Evolutionary conservation across 2,113 vertebrate species (phyloP).

Genomic region (Acrocephalus kingi): DNA sequence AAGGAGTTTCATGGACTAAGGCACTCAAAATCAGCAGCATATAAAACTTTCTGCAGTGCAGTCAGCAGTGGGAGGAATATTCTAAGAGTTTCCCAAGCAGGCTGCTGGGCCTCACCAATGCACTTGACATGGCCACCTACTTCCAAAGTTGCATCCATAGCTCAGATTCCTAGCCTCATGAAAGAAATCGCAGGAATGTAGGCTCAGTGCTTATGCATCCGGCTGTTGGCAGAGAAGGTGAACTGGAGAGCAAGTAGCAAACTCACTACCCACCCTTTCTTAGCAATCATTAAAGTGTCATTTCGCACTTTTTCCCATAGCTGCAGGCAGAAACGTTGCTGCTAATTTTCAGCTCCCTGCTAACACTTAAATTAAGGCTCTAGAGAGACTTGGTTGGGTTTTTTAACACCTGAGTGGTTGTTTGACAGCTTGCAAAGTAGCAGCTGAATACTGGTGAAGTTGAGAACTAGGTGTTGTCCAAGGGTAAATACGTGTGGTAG

Average conservation of each 20-base stretch:
- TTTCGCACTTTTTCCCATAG: constrained; percentile 29
- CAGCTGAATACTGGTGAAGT: constrained; percentile 43
- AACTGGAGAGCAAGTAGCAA: constrained; percentile 26
- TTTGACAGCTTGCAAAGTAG: constrained; percentile 61
- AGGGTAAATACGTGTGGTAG: constrained; percentile 51
- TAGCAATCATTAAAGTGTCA: constrained; percentile 55
- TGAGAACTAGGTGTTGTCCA: constrained; percentile 59
- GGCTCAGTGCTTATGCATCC: neutral
- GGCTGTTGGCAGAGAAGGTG: neutral
- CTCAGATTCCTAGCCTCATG: neutral
- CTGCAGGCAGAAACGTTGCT: constrained; percentile 39
- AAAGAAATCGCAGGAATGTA: neutral
- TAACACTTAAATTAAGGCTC: constrained; percentile 63
- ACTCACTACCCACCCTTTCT: constrained; percentile 17
- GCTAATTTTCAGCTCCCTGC: constrained; percentile 68
- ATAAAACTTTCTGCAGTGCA: neutral
- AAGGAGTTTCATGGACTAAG: neutral
- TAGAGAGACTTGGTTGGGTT: constrained; percentile 22
- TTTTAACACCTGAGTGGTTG: constrained; percentile 55
- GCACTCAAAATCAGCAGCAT: accelerated
- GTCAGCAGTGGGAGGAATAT: neutral
- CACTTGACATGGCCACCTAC: neutral
- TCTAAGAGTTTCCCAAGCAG: neutral
- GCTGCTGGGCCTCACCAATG: neutral
- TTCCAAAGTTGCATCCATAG: neutral